Base-by-base conservation (phyloP, 2,888 invertebrate genomes). In the Spilarctia lutea region DNA sequence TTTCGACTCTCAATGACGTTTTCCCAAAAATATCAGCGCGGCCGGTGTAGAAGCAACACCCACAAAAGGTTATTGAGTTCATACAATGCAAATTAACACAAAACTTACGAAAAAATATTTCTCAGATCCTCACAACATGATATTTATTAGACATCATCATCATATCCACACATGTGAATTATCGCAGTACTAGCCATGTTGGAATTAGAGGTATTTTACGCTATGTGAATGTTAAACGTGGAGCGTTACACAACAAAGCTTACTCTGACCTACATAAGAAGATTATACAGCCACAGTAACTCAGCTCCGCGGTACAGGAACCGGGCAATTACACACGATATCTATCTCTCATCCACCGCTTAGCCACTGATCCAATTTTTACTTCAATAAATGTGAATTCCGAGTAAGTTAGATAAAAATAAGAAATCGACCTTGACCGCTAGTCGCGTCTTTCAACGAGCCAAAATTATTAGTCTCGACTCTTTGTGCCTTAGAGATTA, bases 261-360 rank as follows among this genome's bases (percentile, higher is more conserved):
- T n/a, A 56, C 56, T n/a, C 56, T n/a, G 10, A 56, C 56, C 60
- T 27, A 27, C 27, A 27, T 60, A 27, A 60, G 27, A 27, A 60
- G 27, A 60, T 60, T 27, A 27, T 60, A n/a, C 60, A 60, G 27
- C 13, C 3, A 27, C 13, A 10, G 11, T 60, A 60, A n/a, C 56
- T 75, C 77, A 77, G 80, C 77, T 77, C 74, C 83, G 72, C 71
- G 74, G 69, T 78, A 80, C 72, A 73, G 74, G 39, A 68, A 63
- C 74, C 45, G 39, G 24, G 39, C 68, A 81, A 83, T 83, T 81
- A 81, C 76, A 79, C 73, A 63, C 45, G 48, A 33, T 71, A 74
- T 76, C 52, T 68, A 74, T 75, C 67, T 76, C 73, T 79, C 79
- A 63, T 72, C 48, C 56, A 65, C 71, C 65, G 60, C 76, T 76